Percentiles rank a stretch among this genome's conserved stretches.
phyloP scores from a whole-genome alignment of 2,113 vertebrate species.

The Limnothrissa miodon region DNA sequence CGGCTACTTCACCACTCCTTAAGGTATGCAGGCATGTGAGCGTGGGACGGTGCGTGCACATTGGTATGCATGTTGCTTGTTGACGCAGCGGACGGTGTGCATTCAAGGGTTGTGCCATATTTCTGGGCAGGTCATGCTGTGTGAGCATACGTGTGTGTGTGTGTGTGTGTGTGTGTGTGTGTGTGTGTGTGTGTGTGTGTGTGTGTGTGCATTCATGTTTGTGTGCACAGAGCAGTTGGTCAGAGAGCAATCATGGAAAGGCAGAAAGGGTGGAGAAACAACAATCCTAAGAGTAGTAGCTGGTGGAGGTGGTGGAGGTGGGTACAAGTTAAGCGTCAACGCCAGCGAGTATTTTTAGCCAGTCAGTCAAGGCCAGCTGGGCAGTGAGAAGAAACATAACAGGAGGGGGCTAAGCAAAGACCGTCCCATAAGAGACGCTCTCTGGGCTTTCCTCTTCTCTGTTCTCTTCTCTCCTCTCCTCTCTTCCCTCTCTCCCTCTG shows the following conservation, averaged over 20 bases:
- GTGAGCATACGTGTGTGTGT: background rate
- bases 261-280: background rate
- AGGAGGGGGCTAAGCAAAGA: background rate
- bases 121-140: background rate
- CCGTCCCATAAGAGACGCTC: background rate
- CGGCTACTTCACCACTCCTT: background rate
- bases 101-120: background rate
- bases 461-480: background rate
- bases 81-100: background rate
- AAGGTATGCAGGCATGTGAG: background rate
- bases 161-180: background rate
- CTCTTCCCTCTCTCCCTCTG: background rate
- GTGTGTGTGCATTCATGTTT: background rate
- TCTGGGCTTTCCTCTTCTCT: background rate
- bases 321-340: background rate
- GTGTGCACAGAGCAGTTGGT: background rate
- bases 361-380: conserved; percentile 33
- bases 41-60: background rate
- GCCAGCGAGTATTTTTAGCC: conserved; percentile 39
- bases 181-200: background rate
- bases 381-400: conserved; percentile 53
- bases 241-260: background rate
- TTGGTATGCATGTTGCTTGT: background rate
- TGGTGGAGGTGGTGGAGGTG: background rate
- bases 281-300: background rate